Evolutionary conservation across 2,888 invertebrate genomes (phyloP).

Genomic region (Agrochola macilenta): DNA sequence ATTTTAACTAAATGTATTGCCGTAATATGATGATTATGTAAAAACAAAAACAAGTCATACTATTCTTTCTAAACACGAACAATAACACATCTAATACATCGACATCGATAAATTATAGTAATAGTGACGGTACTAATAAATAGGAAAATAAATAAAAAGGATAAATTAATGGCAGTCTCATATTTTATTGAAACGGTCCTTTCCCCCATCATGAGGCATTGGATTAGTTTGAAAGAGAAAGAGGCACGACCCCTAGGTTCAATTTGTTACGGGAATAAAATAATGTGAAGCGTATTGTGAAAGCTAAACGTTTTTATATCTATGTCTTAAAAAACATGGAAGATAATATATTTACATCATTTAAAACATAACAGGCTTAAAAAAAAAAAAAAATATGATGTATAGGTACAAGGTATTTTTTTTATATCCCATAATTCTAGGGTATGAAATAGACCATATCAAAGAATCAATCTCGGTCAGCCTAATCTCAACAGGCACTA

Average conservation of each 20-base stretch:
- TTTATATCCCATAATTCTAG: too few relatives aligned
- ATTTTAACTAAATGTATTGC: too few relatives aligned
- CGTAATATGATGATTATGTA: too few relatives aligned
- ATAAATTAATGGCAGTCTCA: constrained; percentile 59
- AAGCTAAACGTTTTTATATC: constrained; percentile 1
- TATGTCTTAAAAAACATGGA: too few relatives aligned
- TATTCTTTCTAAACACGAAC: background rate
- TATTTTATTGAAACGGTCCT: constrained; percentile 58
- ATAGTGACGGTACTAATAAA: constrained; percentile 54
- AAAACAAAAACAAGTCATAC: too few relatives aligned
- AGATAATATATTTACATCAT: too few relatives aligned
- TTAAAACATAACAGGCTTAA: too few relatives aligned
- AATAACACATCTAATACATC: constrained; percentile 21
- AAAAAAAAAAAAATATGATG: too few relatives aligned
- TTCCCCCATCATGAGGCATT: constrained; percentile 50
- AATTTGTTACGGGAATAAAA: constrained; percentile 46
- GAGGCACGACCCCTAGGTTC: constrained; percentile 35
- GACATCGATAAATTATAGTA: constrained; percentile 38
- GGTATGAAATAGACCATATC: too few relatives aligned
- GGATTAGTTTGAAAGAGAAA: constrained; percentile 61
- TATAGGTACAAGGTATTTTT: too few relatives aligned
- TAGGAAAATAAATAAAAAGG: constrained; percentile 62
- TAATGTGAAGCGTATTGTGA: constrained; percentile 19
- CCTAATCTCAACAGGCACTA: too few relatives aligned
- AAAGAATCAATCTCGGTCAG: too few relatives aligned